These are phyloP conservation scores for Tragelaphus oryx DNA, from an alignment of 2,797 vertebrate genomes.

Conservation along the genomic window DNA sequence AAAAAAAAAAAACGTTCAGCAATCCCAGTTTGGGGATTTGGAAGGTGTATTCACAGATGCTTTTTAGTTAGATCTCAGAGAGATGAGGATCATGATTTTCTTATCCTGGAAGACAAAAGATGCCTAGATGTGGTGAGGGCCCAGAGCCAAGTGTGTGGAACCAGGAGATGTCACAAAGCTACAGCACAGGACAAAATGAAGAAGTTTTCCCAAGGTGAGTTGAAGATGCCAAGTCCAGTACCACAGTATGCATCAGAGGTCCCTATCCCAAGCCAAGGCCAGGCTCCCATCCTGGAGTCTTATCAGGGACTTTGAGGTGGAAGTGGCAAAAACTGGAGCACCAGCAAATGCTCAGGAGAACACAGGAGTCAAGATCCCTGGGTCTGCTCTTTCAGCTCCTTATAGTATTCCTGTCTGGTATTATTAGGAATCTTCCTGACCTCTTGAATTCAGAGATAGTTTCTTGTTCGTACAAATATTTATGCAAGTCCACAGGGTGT, in stretches of 20 bases:
- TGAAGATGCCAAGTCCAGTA: neutral
- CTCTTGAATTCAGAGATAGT: neutral
- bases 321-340: neutral
- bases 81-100: neutral
- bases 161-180: neutral
- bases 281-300: neutral
- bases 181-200: neutral
- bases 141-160: neutral
- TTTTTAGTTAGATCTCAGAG: constrained; percentile 22
- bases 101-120: neutral
- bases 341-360: neutral
- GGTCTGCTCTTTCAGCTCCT: neutral
- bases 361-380: neutral
- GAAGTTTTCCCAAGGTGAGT: neutral
- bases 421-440: neutral
- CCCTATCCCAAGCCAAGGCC: neutral
- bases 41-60: neutral
- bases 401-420: neutral
- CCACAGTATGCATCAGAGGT: neutral
- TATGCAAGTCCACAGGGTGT: neutral
- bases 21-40: neutral
- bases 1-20: constrained; percentile 2
- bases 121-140: neutral
- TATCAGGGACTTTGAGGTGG: neutral
- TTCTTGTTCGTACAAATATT: neutral